A percentile compares a stretch with the other conserved stretches of the same genome.
These are phyloP conservation scores for Molorchus minor DNA, from an alignment of 2,888 invertebrate genomes.

Conservation along the genomic window DNA sequence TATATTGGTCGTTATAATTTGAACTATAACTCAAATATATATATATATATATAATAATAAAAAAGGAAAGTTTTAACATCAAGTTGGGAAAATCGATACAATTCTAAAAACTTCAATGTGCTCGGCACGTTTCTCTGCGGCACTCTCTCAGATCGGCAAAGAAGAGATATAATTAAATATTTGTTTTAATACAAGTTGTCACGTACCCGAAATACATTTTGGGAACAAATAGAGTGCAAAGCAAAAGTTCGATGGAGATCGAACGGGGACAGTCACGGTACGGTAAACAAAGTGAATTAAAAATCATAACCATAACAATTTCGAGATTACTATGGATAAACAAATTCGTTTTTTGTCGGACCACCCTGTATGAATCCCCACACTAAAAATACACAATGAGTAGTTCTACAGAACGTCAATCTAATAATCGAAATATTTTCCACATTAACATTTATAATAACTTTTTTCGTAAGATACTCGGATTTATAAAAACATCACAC, in stretches of 20 bases:
- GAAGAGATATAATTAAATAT: neutral
- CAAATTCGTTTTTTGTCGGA: constrained; percentile 2
- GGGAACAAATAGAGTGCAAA: neutral
- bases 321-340: neutral
- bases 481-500: constrained; percentile 33
- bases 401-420: constrained; percentile 7
- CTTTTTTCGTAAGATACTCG: constrained; percentile 9
- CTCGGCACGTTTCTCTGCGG: too few species aligned
- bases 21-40: too few species aligned
- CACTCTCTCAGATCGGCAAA: neutral
- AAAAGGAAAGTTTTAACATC: too few species aligned
- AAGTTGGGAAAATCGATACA: too few species aligned
- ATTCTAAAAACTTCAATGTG: too few species aligned
- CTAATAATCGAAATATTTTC: constrained; percentile 12
- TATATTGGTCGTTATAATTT: too few species aligned
- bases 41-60: too few species aligned
- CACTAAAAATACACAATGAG: constrained; percentile 17
- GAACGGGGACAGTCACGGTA: neutral
- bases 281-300: neutral
- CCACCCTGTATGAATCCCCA: constrained; percentile 6
- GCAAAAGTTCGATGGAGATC: neutral
- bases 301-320: neutral
- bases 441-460: constrained; percentile 24
- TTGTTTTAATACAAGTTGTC: neutral
- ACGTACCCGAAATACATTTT: neutral